Conservation (phyloP, 1,140 invertebrate species). For the Paraescarpia echinospica region DNA sequence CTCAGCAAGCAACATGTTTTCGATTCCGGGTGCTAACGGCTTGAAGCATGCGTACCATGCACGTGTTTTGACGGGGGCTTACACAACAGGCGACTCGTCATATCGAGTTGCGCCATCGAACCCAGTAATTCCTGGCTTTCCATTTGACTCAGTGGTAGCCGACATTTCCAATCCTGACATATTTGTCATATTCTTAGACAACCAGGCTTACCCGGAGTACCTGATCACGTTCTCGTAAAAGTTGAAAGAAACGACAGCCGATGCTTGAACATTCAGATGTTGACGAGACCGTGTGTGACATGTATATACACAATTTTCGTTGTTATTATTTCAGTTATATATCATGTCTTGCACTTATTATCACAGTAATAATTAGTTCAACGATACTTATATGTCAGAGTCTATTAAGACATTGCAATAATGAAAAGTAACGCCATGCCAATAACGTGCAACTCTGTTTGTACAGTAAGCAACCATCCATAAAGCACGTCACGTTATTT, state of each 20-base stretch:
- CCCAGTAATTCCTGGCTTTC: background rate
- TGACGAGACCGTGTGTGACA: too few species aligned
- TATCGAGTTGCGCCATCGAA: conserved; percentile 20
- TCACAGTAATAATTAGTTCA: too few species aligned
- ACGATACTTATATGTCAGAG: too few species aligned
- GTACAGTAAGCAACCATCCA: too few species aligned
- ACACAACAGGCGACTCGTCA: background rate
- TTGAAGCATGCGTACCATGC: conserved; percentile 20
- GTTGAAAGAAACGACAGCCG: background rate
- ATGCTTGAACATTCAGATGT: too few species aligned
- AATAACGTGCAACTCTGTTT: too few species aligned
- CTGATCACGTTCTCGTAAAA: conserved; percentile 22
- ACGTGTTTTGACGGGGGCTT: conserved; percentile 23
- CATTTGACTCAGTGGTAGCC: conserved; percentile 25
- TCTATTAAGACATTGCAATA: too few species aligned
- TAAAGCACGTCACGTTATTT: too few species aligned
- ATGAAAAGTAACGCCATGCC: too few species aligned
- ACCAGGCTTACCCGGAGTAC: conserved; percentile 26
- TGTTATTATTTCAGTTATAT: too few species aligned
- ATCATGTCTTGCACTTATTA: too few species aligned
- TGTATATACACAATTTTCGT: too few species aligned
- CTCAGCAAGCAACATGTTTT: conserved; percentile 20
- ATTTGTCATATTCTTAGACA: conserved; percentile 27
- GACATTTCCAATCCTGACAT: background rate
- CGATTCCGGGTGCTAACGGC: conserved; percentile 9